A percentile compares a stretch with the other conserved stretches of the same genome.
Evolutionary conservation across 2,888 invertebrate species (phyloP).

Genomic region (Trichopoda pennipes): DNA sequence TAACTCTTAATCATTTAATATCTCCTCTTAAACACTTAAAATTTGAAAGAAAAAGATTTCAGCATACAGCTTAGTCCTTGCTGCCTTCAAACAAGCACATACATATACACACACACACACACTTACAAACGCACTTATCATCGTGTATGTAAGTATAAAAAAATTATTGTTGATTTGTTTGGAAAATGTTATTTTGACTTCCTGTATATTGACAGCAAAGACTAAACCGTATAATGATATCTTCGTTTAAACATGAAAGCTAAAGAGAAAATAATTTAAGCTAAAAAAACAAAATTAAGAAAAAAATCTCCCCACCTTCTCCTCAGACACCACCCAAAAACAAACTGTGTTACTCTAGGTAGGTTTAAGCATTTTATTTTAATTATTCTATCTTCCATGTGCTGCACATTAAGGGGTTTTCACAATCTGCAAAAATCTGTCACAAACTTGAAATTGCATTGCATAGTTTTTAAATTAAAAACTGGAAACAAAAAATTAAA

Average conservation of each 20-base stretch:
- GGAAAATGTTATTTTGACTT: constrained; percentile 56
- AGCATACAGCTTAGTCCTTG: constrained; percentile 81
- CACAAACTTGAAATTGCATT: no score
- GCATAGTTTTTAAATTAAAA: no score
- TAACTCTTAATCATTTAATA: constrained; percentile 11
- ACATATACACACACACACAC: constrained; percentile 78
- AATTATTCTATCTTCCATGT: background rate
- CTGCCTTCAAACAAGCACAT: constrained; percentile 75
- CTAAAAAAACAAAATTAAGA: constrained; percentile 12
- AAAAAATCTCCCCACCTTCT: constrained; percentile 47
- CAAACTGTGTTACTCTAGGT: constrained; percentile 55
- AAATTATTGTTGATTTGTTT: constrained; percentile 39
- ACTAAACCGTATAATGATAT: constrained; percentile 80
- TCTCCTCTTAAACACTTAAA: constrained; percentile 29
- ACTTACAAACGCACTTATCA: constrained; percentile 2
- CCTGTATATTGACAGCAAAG: constrained; percentile 79
- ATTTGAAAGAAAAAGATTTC: constrained; percentile 68
- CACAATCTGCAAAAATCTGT: background rate
- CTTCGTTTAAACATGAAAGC: constrained; percentile 54
- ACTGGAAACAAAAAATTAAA: no score
- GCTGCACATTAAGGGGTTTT: constrained; percentile 23
- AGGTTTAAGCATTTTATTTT: constrained; percentile 59
- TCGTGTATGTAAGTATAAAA: constrained; percentile 61
- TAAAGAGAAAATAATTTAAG: background rate
- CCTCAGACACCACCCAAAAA: constrained; percentile 47